A percentile compares a stretch with the other conserved stretches of the same genome.
These are phyloP conservation scores for Sinohyriopsis cumingii DNA, from an alignment of 2,888 invertebrate species.

Conservation along the genomic window DNA sequence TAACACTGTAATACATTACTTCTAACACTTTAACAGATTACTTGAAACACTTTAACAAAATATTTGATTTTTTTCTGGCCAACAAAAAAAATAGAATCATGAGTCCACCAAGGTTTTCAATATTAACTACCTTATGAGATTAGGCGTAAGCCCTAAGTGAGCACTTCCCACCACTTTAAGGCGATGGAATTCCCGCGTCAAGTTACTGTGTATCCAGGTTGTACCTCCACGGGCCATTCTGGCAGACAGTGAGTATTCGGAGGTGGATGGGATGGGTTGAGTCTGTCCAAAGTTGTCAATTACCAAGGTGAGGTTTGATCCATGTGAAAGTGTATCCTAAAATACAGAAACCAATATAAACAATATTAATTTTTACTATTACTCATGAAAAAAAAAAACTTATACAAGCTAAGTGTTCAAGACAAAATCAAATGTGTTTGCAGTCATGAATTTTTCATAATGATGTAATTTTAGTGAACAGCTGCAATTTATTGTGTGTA, in stretches of 20 bases:
- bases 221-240: constrained; percentile 38
- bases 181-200: constrained; percentile 33
- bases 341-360: not conserved
- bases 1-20: no score
- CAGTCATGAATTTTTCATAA: no score
- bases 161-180: constrained; percentile 39
- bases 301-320: constrained; percentile 49
- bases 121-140: constrained; percentile 32
- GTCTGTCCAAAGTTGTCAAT: constrained; percentile 42
- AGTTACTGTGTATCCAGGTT: constrained; percentile 45
- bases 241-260: constrained; percentile 14
- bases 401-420: no score
- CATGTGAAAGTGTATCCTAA: constrained; percentile 44
- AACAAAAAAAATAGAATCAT: no score
- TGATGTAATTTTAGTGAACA: no score
- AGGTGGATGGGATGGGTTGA: constrained; percentile 18
- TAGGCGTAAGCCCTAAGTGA: constrained; percentile 49
- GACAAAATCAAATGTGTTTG: no score
- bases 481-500: no score
- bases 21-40: no score
- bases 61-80: no score
- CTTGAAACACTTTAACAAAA: no score
- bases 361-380: not conserved
- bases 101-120: no score
- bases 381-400: no score